These are phyloP conservation scores for Ispidina lecontei DNA, from an alignment of 2,797 vertebrate genomes.

Conservation along the genomic window DNA sequence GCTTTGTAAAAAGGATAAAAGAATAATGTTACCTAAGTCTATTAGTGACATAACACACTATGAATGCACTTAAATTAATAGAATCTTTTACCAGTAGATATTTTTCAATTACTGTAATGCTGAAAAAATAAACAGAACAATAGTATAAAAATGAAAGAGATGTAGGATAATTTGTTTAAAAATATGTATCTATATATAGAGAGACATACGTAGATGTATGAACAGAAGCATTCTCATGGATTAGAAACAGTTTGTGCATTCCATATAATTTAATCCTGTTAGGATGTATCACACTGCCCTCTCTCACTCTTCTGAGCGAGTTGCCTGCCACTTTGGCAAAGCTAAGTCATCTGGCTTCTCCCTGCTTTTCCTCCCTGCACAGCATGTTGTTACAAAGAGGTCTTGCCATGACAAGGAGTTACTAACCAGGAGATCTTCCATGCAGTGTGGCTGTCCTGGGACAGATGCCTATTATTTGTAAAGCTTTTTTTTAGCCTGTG, in stretches of 20 bases:
- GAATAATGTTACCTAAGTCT: constrained; percentile 72
- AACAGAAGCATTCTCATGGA: not conserved
- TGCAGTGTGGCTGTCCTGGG: not conserved
- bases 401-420: constrained; percentile 5
- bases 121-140: constrained; percentile 70
- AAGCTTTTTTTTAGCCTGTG: constrained; percentile 14
- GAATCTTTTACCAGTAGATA: constrained; percentile 73
- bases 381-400: not conserved
- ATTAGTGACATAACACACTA: constrained; percentile 71
- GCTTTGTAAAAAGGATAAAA: constrained; percentile 76
- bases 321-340: constrained; percentile 13
- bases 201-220: not conserved
- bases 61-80: constrained; percentile 80
- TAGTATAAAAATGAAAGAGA: constrained; percentile 58
- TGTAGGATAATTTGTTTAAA: constrained; percentile 37
- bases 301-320: not conserved
- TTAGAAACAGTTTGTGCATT: constrained; percentile 15
- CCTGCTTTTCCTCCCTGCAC: not conserved
- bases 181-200: not conserved
- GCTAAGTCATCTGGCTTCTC: not conserved
- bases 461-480: not conserved
- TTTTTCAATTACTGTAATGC: constrained; percentile 78
- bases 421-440: constrained; percentile 2
- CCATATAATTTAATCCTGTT: constrained; percentile 55
- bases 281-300: not conserved